A percentile compares a stretch with the other conserved stretches of the same genome.
phyloP scores from a whole-genome alignment of 2,113 vertebrate genomes.

The Ochotona princeps region DNA sequence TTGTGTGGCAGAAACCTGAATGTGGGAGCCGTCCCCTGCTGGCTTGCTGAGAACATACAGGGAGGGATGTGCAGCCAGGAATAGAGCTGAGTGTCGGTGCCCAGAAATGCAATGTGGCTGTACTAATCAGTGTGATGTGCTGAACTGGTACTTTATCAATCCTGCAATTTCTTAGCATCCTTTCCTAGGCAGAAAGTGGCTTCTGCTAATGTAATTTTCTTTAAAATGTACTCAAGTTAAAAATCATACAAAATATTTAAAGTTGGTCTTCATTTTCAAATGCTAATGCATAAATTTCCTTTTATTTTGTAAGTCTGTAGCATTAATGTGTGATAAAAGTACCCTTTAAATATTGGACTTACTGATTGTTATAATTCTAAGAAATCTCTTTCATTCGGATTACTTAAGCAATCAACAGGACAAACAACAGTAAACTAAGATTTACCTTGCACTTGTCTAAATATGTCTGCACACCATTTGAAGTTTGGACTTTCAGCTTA shows the following conservation, averaged over 20 bases:
- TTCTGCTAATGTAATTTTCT: background rate
- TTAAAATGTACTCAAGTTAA: background rate
- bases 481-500: background rate
- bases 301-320: conserved; percentile 48
- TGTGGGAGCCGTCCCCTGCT: too few relatives aligned
- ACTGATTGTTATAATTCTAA: conserved; percentile 30
- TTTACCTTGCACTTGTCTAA: conserved; percentile 33
- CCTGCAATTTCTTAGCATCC: background rate
- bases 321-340: background rate
- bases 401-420: background rate
- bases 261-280: conserved; percentile 61
- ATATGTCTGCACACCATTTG: background rate
- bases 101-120: too few relatives aligned
- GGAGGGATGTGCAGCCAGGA: too few relatives aligned
- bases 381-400: background rate
- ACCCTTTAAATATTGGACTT: background rate
- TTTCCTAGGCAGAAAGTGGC: background rate
- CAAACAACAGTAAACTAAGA: background rate
- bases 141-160: background rate
- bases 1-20: too few relatives aligned
- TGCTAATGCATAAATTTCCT: conserved; percentile 2
- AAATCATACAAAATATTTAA: background rate
- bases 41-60: too few relatives aligned
- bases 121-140: too few relatives aligned
- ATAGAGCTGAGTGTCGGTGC: too few relatives aligned